Evolutionary conservation across 2,888 invertebrate species (phyloP).

Genomic region (Elmis aenea): DNA sequence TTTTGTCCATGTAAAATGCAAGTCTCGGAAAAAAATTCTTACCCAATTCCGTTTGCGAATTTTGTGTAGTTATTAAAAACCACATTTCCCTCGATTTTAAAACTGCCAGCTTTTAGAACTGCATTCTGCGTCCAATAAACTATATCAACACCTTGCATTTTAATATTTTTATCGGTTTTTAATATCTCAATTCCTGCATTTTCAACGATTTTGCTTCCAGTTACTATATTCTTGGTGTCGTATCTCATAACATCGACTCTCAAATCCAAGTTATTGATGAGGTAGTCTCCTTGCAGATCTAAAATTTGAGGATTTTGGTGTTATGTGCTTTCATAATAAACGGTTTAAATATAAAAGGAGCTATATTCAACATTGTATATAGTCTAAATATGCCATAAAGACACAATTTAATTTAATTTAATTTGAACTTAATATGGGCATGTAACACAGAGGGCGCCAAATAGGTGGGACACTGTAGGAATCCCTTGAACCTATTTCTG

Average conservation of each 20-base stretch:
- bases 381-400: no score
- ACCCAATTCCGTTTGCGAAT: slow-evolving; percentile 43
- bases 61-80: slow-evolving; percentile 41
- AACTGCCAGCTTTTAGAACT: slow-evolving; percentile 41
- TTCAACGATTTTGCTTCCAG: slow-evolving; percentile 44
- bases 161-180: slow-evolving; percentile 31
- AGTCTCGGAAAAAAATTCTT: slow-evolving; percentile 33
- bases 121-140: slow-evolving; percentile 47
- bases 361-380: no score
- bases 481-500: no score
- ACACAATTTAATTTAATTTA: no score
- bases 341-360: no score
- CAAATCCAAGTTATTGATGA: slow-evolving; percentile 51
- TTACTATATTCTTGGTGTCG: slow-evolving; percentile 45
- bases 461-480: no score
- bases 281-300: slow-evolving; percentile 36
- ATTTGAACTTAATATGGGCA: no score
- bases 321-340: no score
- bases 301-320: slow-evolving; percentile 18
- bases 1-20: slow-evolving; percentile 31
- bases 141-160: slow-evolving; percentile 48
- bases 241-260: slow-evolving; percentile 49
- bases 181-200: slow-evolving; percentile 43
- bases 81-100: slow-evolving; percentile 47
- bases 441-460: no score